Evolutionary conservation across 2,888 invertebrate genomes (phyloP).

Genomic region (Cheilosia vulpina): DNA sequence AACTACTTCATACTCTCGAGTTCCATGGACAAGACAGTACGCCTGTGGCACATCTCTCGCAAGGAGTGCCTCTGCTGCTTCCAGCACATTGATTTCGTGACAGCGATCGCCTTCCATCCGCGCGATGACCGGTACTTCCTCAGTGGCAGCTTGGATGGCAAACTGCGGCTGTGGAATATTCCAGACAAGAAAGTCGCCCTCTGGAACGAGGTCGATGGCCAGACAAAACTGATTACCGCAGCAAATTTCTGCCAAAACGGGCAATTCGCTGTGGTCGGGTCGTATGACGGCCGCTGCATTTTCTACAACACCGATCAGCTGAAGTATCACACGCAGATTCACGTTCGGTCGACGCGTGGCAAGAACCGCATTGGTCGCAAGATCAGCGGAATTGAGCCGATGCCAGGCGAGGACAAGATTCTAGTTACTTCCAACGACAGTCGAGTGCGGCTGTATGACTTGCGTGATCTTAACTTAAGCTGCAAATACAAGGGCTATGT

Average conservation of each 20-base stretch:
- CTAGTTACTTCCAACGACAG: slow-evolving; percentile 99
- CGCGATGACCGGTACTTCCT: slow-evolving; percentile 95
- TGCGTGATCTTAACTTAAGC: slow-evolving; percentile 95
- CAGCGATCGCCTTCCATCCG: slow-evolving; percentile 99
- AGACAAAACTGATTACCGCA: slow-evolving; percentile 96
- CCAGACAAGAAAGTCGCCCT: slow-evolving; percentile 99
- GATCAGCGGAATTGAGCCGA: slow-evolving; percentile 98
- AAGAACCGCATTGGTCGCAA: slow-evolving; percentile 97
- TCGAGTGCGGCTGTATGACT: slow-evolving; percentile 96
- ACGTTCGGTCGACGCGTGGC: slow-evolving; percentile 97
- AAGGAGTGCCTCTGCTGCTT: slow-evolving; percentile 99
- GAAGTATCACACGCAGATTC: slow-evolving; percentile 98
- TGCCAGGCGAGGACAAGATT: slow-evolving; percentile 97
- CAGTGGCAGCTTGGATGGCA: slow-evolving; percentile 98
- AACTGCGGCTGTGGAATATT: slow-evolving; percentile 99
- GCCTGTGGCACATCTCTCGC: slow-evolving; percentile 98
- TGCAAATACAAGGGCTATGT: slow-evolving; percentile 98
- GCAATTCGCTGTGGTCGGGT: slow-evolving; percentile 98
- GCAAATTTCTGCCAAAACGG: slow-evolving; percentile 99
- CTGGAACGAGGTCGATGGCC: slow-evolving; percentile 99
- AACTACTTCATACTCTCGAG: slow-evolving; percentile 99
- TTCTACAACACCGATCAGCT: slow-evolving; percentile 99
- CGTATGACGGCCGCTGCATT: slow-evolving; percentile 98
- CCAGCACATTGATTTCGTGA: slow-evolving; percentile 99
- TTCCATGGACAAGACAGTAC: slow-evolving; percentile 99